Base-by-base conservation (phyloP, 2,888 invertebrate species). In the Tryphoninae sp. region DNA sequence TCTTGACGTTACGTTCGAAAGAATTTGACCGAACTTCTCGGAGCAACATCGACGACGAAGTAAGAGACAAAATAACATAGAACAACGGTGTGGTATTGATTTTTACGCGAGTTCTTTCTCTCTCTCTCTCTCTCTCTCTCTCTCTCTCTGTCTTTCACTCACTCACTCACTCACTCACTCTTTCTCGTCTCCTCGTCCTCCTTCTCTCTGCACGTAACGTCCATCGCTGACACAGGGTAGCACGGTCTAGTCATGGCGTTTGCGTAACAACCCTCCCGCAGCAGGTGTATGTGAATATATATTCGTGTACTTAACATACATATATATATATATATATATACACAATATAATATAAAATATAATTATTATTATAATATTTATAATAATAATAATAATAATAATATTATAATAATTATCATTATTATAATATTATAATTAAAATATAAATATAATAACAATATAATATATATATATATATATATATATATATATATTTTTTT, bases 201-300 rank as follows among this genome's bases (percentile, higher is more conserved):
- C 49, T 71, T 72, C 64, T 42, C 65, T 76, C 73, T 77, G 84
- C 85, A 85, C 85, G 84, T 86, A 84, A 84, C 86, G 84, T 85
- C 85, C 86, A 84, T 81, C 84, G 86, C 85, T 86, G 84, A 86
- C 85, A 86, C 86, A 85, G 84, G 86, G 81, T 85, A 86, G 86
- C 82, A 86, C 86, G 85, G 85, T 82, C 81, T 84, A 84, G 84
- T 85, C 85, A 85, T 84, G 85, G 83, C 83, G 81, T 82, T 79
- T 80, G 82, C 82, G 81, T 79, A 82, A 81, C 78, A 80, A 82
- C 82, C 82, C 82, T 76, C 76, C 75, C 68, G 33, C 76, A 72
- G 55, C 82, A 82, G 82, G 79, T 79, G 72, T 79, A 65, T 76
- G 58, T 78, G 45, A 19, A 64, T 59, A 68, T 62, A 62, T 68